Base-by-base conservation (phyloP, 2,797 vertebrate species). In the Oreochromis mossambicus region DNA sequence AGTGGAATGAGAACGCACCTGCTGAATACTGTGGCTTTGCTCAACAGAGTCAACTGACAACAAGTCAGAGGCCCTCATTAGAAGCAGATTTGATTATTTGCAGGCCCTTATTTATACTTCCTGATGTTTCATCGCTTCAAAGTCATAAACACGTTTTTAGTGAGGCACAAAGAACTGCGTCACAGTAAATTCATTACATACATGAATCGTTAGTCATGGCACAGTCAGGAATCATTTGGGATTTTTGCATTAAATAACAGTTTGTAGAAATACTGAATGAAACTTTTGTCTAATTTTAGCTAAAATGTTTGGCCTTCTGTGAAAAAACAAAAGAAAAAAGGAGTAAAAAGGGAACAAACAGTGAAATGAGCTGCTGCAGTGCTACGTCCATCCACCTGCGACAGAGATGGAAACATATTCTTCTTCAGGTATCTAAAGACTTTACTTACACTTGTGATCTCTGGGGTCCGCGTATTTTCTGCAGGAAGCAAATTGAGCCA, bases 391-490 rank as follows among this genome's bases (percentile, higher is more conserved):
- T 29, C 34, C 54, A 14, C 43, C 50, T 7, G 36, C 29, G 0
- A 0, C 70, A 32, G 68, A 73, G 14, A 21, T 12, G 48, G 15
- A 29, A 0, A 50, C 1, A 75, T 48, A 12, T 13, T 50, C 10
- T 48, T 48, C 68, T 75, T 75, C 70, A 75, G 70, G 70, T 75
- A 75, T 75, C 5, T 50, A 75, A 75, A 75, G 70, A 75, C 70
- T 75, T 10, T 43, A n/a, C 17, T 26, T 50, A 68, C 55, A 77
- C 55, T 32, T 38, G 29, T 77, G 80, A 29, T 14, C 75, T n/a
- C 15, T 24, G 77, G 56, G 34, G 8, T 48, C 43, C 0, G 0
- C 4, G 11, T 32, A 14, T 15, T 41, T 50, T 82, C 77, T 58
- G 51, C 70, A 50, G 70, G 70, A 75, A 75, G 43, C 17, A 75